phyloP scores from a whole-genome alignment of 2,797 vertebrate species.

The Antrozous pallidus region DNA sequence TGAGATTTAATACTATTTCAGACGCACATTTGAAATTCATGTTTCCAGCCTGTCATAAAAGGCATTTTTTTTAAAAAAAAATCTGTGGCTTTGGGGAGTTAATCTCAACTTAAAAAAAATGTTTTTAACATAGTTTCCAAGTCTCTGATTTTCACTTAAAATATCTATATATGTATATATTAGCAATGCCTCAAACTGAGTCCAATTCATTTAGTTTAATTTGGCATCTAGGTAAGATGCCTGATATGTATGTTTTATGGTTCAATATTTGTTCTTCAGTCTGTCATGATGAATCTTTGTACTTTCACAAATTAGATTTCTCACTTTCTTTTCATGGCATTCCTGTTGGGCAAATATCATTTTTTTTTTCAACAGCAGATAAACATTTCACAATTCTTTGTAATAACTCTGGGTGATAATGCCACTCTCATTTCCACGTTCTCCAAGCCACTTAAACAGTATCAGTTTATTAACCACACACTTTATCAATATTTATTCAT shows the following conservation, averaged over 20 bases:
- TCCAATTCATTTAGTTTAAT: slow-evolving; percentile 51
- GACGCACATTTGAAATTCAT: slow-evolving; percentile 46
- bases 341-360: slow-evolving; percentile 65
- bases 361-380: slow-evolving; percentile 65
- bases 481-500: slow-evolving; percentile 94
- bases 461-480: slow-evolving; percentile 87
- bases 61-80: background rate
- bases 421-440: slow-evolving; percentile 64
- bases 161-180: background rate
- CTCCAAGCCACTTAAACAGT: slow-evolving; percentile 74
- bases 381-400: slow-evolving; percentile 68
- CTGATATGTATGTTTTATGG: background rate
- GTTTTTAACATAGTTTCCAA: slow-evolving; percentile 35
- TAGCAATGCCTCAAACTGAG: slow-evolving; percentile 11
- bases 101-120: background rate
- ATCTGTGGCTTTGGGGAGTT: background rate
- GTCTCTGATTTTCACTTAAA: slow-evolving; percentile 27
- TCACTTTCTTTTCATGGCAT: slow-evolving; percentile 56
- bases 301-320: slow-evolving; percentile 60
- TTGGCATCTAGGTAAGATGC: slow-evolving; percentile 50
- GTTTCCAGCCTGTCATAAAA: slow-evolving; percentile 48
- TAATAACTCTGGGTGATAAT: slow-evolving; percentile 72
- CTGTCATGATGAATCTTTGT: slow-evolving; percentile 60
- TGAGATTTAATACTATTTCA: slow-evolving; percentile 56
- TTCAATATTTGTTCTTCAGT: slow-evolving; percentile 54